Evolutionary conservation across 2,888 invertebrate species (phyloP), one percentile per base, ranked within the genome.

Genomic region (Dolichomitus sp.): DNA sequence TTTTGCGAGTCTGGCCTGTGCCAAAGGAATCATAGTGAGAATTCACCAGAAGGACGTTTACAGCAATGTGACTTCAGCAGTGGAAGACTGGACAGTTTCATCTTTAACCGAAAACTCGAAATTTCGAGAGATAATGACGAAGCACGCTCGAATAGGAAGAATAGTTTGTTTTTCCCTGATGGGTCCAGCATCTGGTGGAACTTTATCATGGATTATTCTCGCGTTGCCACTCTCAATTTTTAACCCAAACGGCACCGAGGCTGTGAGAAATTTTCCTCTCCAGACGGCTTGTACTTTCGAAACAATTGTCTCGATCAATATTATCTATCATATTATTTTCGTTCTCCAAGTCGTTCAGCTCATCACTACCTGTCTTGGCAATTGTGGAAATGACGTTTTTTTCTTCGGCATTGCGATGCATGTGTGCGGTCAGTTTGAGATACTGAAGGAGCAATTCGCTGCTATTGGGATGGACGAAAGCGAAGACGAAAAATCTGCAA

Each of bases 341-440:
- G n/a, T 85, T 40, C 37, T 87, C 9, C 87, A 87, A 84, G 65
- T 84, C 17, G 72, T 86, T 45, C 86, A 86, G 70, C 69, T 84
- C 45, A 78, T 88, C 45, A 75, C 85, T n/a, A 85, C 85, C 19
- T 86, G 85, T 19, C 74, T 86, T 14, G 85, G 83, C 11, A 84
- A 87, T 48, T 84, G 85, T 19, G 90, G 90, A 14, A 88, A 88
- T 40, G 90, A 92, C 61, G 87, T 90, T 12, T 88, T 93, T 66
- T 87, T 93, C 50, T 91, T 92, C 52, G 87, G 88, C 14, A 72
- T 91, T 6, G 80, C 89, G 3, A 90, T 92, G 89, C 92, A 93
- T 30, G 72, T 93, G 3, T 93, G 93, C 69, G 93, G 91, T 4
- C 93, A 93, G 48, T 87, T 93, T 23, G 89, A 91, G 57, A 76